These are phyloP conservation scores for Aleiodes testaceus DNA, from an alignment of 2,888 invertebrate genomes.

Conservation along the genomic window DNA sequence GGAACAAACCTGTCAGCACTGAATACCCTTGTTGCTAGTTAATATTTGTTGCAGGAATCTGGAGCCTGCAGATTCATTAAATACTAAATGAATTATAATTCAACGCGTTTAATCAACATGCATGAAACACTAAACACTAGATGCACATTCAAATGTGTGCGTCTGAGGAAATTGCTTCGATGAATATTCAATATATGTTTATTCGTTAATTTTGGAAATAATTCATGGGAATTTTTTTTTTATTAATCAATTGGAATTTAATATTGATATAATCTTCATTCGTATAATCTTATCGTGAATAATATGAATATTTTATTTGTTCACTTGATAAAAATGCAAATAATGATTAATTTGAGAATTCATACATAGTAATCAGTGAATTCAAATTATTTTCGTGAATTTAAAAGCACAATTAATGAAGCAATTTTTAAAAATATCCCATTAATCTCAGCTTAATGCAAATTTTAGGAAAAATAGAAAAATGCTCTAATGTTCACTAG, in stretches of 20 bases:
- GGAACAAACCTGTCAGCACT: no score
- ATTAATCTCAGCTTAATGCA: no score
- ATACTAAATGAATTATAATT: no score
- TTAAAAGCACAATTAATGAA: no score
- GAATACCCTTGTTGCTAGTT: no score
- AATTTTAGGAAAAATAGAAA: no score
- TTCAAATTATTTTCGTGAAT: background rate
- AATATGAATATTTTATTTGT: background rate
- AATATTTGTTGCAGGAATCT: no score
- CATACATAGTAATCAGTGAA: background rate
- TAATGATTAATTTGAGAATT: no score
- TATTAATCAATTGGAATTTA: constrained; percentile 34
- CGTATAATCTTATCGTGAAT: background rate
- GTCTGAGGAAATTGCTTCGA: constrained; percentile 38
- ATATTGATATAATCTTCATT: background rate
- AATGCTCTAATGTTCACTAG: background rate
- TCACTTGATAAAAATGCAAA: background rate
- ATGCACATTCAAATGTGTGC: background rate
- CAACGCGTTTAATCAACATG: no score
- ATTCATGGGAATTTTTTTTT: background rate
- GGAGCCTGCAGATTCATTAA: no score
- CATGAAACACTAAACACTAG: background rate
- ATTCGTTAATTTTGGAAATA: background rate
- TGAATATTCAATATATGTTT: constrained; percentile 46
- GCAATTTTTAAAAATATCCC: no score